These are phyloP conservation scores for Centroberyx gerrardi DNA, from an alignment of 2,797 vertebrate genomes.

Conservation along the genomic window DNA sequence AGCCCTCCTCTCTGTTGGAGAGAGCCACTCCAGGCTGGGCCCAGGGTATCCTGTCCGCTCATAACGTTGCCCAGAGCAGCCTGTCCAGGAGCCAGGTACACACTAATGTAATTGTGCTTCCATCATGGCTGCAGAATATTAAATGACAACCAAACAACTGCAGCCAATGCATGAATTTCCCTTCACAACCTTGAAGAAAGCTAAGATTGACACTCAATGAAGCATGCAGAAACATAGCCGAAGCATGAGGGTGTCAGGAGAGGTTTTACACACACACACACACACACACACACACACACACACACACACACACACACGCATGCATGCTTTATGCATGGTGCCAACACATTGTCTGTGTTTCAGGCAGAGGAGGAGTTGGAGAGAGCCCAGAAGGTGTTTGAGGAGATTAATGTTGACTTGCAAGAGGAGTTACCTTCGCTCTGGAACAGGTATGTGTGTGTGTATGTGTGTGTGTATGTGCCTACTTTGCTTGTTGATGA, in stretches of 20 bases:
- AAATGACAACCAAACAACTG: slow-evolving; percentile 1
- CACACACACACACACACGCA: not conserved
- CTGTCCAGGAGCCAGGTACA: slow-evolving; percentile 98
- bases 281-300: not conserved
- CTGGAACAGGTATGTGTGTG: slow-evolving; percentile 93
- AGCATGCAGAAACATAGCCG: too few species aligned
- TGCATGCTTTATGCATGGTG: not conserved
- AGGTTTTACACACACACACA: not conserved
- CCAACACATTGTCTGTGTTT: slow-evolving; percentile 33
- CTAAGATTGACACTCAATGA: slow-evolving; percentile 51
- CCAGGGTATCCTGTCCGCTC: slow-evolving; percentile 98
- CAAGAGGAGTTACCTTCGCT: slow-evolving; percentile 98
- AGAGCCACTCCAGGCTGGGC: slow-evolving; percentile 99
- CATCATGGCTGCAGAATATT: too few species aligned
- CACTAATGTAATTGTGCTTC: not conserved
- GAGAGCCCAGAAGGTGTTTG: slow-evolving; percentile 98
- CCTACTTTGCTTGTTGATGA: slow-evolving; percentile 35
- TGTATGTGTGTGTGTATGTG: slow-evolving; percentile 5
- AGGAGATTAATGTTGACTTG: slow-evolving; percentile 97
- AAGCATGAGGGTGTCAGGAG: too few species aligned
- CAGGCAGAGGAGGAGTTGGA: slow-evolving; percentile 98
- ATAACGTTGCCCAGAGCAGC: slow-evolving; percentile 98
- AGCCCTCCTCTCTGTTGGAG: slow-evolving; percentile 98
- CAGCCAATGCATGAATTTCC: not conserved
- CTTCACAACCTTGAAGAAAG: too few species aligned